These are phyloP conservation scores for Unio delphinus DNA, from an alignment of 2,888 invertebrate genomes.

Conservation along the genomic window DNA sequence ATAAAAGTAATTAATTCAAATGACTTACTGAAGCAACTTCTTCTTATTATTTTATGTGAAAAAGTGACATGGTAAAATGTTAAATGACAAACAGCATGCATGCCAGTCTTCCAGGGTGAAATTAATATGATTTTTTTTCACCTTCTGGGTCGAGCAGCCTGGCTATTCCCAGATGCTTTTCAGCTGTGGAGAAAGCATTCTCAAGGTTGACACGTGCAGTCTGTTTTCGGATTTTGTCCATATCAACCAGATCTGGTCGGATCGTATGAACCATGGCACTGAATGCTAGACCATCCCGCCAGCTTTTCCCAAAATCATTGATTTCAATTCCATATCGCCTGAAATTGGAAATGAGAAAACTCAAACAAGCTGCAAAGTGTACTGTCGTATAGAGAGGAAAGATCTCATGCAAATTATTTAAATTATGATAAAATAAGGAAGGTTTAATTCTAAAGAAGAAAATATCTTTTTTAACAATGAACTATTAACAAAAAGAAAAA, in stretches of 20 bases:
- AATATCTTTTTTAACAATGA: no score
- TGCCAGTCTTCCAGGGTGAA: neutral
- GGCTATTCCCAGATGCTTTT: constrained; percentile 91
- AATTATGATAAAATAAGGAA: no score
- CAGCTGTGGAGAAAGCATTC: constrained; percentile 94
- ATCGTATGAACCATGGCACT: constrained; percentile 95
- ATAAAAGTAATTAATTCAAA: no score
- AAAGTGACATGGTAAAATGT: no score
- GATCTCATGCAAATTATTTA: no score
- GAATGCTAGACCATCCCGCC: constrained; percentile 97
- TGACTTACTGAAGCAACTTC: no score
- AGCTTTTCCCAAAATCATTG: constrained; percentile 93
- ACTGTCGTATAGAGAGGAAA: no score
- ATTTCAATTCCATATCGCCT: constrained; percentile 91
- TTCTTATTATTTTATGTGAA: no score
- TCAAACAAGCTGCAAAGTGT: no score
- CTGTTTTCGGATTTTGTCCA: constrained; percentile 84
- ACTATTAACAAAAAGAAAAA: no score
- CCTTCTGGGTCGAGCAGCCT: constrained; percentile 90
- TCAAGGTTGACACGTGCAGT: constrained; percentile 88
- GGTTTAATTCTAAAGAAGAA: no score
- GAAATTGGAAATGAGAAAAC: constrained; percentile 29
- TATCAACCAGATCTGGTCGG: constrained; percentile 90
- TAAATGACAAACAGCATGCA: no score
- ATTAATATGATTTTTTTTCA: constrained; percentile 30